Base-by-base conservation (phyloP, 2,888 invertebrate species). In the Plebejus argus region DNA sequence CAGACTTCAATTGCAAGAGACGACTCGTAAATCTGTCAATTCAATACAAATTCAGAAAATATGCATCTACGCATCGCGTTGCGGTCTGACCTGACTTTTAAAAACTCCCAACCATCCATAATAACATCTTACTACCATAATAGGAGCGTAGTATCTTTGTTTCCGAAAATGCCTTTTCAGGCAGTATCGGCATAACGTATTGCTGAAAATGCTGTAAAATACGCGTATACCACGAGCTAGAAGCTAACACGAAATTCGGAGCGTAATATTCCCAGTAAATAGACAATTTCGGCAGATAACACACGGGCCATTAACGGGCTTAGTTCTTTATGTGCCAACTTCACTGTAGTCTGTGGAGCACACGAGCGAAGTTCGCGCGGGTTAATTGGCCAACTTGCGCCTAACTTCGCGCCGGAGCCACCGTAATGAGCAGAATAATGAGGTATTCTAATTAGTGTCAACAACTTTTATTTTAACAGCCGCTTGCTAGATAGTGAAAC, bases 391-490 rank as follows among this genome's bases (percentile, higher is more conserved):
- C 28, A 66, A 66, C 66, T 66, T 33, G 66, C 66, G 28, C 28
- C 66, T 66, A 66, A 66, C 66, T 66, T 66, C 66, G 33, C 28
- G 28, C 6, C 28, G 15, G 28, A 33, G 5, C 28, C 7, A 4
- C 12, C 15, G 20, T 66, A 66, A 66, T 66, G 66, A 66, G 66
- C 66, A 18, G 28, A 33, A 66, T 66, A 66, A 66, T 66, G 66
- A 66, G 28, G 66, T 66, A 66, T 66, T 66, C 66, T 66, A 66
- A 66, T 66, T 66, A 33, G 66, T 66, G 28, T 66, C 66, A 33
- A 66, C 66, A 66, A 28, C 28, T 33, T 66, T 66, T 66, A 66
- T 66, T 28, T 15, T 33, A 66, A 66, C 28, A 66, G 66, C 66
- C 28, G 66, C 12, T 28, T 66, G 66, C 28, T 23, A 23, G 12